Evolutionary conservation across 2,797 vertebrate genomes (phyloP), one percentile per base, ranked within the genome.

Genomic region (Gymnopithys bicolor): DNA sequence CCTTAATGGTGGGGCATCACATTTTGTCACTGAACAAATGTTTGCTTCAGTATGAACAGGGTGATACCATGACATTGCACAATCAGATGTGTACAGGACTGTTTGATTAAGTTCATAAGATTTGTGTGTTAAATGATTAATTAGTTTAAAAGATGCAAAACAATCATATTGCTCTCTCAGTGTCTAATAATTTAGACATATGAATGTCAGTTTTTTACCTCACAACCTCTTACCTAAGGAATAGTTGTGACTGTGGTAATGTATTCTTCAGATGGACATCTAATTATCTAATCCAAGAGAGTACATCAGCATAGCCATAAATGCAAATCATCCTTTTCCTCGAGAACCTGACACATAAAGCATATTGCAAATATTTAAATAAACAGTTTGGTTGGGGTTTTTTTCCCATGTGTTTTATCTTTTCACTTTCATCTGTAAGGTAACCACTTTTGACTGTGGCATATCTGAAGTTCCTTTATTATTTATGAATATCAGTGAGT

Each of bases 401-500:
- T 67, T 48, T n/a, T 7, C 46, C 24, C 33, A 14, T 10, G 11
- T 69, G 39, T 83, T 95, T 85, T 87, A 49, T 64, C 37, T 87
- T 86, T 84, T 43, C 27, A 7, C 62, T 91, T 95, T 86, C 43
- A 53, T 87, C 60, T 89, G 33, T 78, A 71, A 83, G 53, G 33
- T 85, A 78, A 48, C 69, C 55, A 68, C n/a, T 93, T 83, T 49
- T 85, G 37, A 66, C 64, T 68, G 46, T 24, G 7, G 62, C 1
- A 0, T 37, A 46, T 52, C 70, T 60, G 63, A 74, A 68, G 27
- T 37, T 93, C 58, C 28, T 94, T 64, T 88, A 91, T 94, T 90
- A 95, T 94, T 94, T 90, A 88, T 79, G 85, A 95, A 22, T 88
- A 93, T 84, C 73, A 86, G 87, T 37, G 51, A 88, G 62, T 14